A percentile compares a stretch with the other conserved stretches of the same genome.
These are phyloP conservation scores for Spodoptera frugiperda DNA, from an alignment of 1,140 invertebrate genomes.

Conservation along the genomic window DNA sequence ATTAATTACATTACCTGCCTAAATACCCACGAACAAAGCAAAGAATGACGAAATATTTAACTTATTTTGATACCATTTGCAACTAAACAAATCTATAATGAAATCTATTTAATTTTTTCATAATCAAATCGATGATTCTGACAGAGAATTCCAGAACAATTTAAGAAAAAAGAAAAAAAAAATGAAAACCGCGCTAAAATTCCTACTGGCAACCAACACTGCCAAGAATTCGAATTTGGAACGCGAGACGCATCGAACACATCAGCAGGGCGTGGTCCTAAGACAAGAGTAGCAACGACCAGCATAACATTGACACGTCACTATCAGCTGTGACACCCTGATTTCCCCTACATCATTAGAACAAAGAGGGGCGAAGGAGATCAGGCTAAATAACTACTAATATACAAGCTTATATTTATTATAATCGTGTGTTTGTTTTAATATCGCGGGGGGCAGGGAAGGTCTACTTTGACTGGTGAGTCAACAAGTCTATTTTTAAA, in stretches of 20 bases:
- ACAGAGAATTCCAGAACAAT: neutral
- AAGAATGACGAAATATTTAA: too few species aligned
- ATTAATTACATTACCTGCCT: too few species aligned
- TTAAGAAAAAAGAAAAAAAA: too few species aligned
- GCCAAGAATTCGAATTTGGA: constrained; percentile 71
- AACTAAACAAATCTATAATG: too few species aligned
- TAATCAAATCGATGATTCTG: neutral
- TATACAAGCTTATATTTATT: neutral
- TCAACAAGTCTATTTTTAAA: constrained; percentile 76
- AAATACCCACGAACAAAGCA: too few species aligned
- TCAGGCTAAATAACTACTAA: neutral
- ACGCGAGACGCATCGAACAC: constrained; percentile 63
- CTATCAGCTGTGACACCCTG: neutral
- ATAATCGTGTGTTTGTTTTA: constrained; percentile 8
- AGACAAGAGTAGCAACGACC: constrained; percentile 36
- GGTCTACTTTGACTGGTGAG: constrained; percentile 64
- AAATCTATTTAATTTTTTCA: too few species aligned
- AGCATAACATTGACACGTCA: constrained; percentile 15
- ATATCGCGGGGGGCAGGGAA: constrained; percentile 48
- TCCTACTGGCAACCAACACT: constrained; percentile 50
- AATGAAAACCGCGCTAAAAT: constrained; percentile 33
- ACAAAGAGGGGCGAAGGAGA: neutral
- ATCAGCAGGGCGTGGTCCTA: constrained; percentile 77
- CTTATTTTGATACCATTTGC: too few species aligned
- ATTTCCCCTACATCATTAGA: neutral